A percentile compares a stretch with the other conserved stretches of the same genome.
Conservation (phyloP, 2,888 invertebrate genomes). For the Blastobasis lacticolella region DNA sequence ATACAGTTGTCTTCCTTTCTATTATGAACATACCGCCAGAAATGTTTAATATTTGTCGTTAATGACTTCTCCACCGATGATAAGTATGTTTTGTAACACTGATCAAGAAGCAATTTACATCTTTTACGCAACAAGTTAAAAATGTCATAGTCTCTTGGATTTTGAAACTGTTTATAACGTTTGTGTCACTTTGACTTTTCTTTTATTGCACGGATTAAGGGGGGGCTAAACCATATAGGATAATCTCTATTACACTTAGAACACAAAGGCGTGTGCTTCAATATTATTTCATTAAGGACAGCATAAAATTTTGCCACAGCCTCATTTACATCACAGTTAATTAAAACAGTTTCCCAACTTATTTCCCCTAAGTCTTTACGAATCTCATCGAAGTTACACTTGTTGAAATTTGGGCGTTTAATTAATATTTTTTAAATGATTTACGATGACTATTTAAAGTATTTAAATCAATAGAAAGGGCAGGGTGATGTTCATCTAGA, state of each 20-base stretch:
- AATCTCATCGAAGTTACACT: constrained; percentile 2
- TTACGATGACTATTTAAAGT: not conserved
- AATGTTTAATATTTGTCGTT: not conserved
- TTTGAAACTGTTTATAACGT: constrained; percentile 6
- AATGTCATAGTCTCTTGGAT: constrained; percentile 9
- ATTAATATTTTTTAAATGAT: not conserved
- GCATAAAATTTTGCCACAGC: too few species aligned
- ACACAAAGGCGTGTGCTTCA: constrained; percentile 1
- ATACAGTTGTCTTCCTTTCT: not conserved
- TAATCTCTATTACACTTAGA: not conserved
- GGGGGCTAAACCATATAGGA: constrained; percentile 8
- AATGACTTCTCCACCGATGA: constrained; percentile 2
- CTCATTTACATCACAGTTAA: constrained; percentile 1
- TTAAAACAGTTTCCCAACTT: constrained; percentile 1
- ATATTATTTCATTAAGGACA: not conserved
- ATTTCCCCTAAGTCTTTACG: not conserved
- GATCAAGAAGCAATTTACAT: constrained; percentile 2
- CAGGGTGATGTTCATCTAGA: constrained; percentile 6
- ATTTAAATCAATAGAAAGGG: not conserved
- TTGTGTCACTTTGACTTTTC: constrained; percentile 8
- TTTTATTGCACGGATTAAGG: constrained; percentile 2
- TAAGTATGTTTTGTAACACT: constrained; percentile 1
- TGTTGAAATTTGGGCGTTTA: constrained; percentile 3
- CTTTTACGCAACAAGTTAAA: constrained; percentile 6
- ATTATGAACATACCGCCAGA: constrained; percentile 8